Conservation (phyloP, 2,113 vertebrate species). For the Vanacampus margaritifer region DNA sequence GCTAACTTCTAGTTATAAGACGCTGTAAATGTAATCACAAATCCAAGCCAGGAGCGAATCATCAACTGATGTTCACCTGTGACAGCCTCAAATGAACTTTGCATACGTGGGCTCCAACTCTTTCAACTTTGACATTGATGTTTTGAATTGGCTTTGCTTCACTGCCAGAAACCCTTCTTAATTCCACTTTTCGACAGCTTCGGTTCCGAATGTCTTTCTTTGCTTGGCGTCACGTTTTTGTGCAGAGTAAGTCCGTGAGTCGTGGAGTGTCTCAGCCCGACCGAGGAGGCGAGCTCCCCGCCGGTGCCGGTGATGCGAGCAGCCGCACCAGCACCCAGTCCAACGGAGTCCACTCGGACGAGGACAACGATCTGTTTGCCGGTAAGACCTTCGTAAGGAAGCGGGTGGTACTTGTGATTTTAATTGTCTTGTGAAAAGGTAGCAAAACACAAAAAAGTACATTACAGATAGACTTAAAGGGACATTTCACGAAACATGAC, state of each 20-base stretch:
- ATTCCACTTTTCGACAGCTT: neutral
- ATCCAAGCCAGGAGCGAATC: neutral
- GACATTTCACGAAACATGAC: neutral
- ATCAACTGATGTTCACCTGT: neutral
- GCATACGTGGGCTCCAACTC: neutral
- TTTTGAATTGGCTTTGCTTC: neutral
- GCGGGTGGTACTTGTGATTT: neutral
- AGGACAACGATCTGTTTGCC: constrained; percentile 87
- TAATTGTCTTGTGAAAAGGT: neutral
- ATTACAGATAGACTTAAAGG: neutral
- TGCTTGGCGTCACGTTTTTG: neutral
- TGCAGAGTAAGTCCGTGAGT: constrained; percentile 48
- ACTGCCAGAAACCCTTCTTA: neutral
- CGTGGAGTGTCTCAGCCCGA: constrained; percentile 51
- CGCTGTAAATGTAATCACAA: neutral
- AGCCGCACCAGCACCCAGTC: constrained; percentile 62
- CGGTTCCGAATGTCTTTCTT: neutral
- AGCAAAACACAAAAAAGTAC: neutral
- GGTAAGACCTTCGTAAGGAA: constrained; percentile 59
- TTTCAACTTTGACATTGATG: neutral
- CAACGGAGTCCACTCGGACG: constrained; percentile 85
- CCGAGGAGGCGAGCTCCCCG: constrained; percentile 43
- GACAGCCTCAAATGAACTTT: neutral
- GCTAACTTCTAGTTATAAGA: neutral
- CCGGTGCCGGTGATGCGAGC: neutral